Base-by-base conservation (phyloP, 92 coral and sea anemone species). In the Phenganax marumi region DNA sequence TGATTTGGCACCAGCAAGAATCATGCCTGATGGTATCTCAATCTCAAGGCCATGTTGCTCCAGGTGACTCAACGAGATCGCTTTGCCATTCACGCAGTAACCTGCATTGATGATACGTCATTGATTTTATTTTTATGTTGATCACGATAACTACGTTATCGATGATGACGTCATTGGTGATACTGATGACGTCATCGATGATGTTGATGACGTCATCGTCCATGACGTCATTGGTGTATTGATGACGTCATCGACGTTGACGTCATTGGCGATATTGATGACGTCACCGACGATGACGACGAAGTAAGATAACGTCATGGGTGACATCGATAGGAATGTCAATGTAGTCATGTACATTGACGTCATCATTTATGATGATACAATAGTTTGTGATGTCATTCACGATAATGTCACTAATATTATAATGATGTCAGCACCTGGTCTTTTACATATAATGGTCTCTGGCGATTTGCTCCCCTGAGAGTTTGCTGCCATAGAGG, bases 1-100 rank as follows among this genome's bases (percentile, higher is more conserved):
- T 26, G 98, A 95, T 79, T 95, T 95, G 8, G 93, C 91, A 84
- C 98, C 98, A 52, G 91, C 98, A n/a, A 95, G 91, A 8, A 89
- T 87, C 89, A 89, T 90, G 0, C 91, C 91, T 17, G 92, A 84
- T 25, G 97, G 97, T 22, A 88, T 82, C 26, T 92, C 95, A 24
- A 89, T 74, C 12, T 73, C 87, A 13, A 85, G 58, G 5, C 92
- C 88, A 77, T 85, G 72, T 52, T 88, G 87, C 7, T 85, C 75
- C 24, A 95, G 93, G 62, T 76, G 86, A 13, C 91, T 63, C 8
- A 95, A 87, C 22, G 91, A 73, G n/a, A 95, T 88, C 55, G 93
- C 91, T 68, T 97, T 97, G 21, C 97, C 98, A 21, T 88, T 91
- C 70, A 92, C 92, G 47, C 98, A 95, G 64, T 89, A 84, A 19